Base-by-base conservation (phyloP, 2,888 invertebrate species). In the Cylloceria caligata region DNA sequence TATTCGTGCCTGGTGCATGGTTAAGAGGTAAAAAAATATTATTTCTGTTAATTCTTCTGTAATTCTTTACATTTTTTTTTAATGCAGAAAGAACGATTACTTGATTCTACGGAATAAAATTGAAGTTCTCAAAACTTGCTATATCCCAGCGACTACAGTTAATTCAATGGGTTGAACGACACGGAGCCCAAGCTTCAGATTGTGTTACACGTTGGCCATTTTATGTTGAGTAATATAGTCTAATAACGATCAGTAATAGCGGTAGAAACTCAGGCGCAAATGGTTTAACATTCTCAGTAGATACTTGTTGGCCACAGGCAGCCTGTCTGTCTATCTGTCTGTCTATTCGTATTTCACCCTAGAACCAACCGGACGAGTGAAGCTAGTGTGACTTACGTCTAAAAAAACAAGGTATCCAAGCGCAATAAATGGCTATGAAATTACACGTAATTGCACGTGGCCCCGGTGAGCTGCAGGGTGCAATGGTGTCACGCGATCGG, bases 401-500 rank as follows among this genome's bases (percentile, higher is more conserved):
- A 67, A 86, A 87, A n/a, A 87, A 85, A 83, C 86, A 83, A 86
- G 85, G 80, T 86, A 86, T 84, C 84, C 81, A 81, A 16, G 60
- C 72, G 76, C 83, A 87, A 86, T 88, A 88, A 89, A 89, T 86
- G 88, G 87, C 87, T 86, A 86, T 86, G 86, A 88, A 89, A 88
- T 88, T 87, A 87, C 86, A 82, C 83, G 85, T 88, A 86, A 89
- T 87, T 87, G 88, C 85, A 78, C 72, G 87, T 85, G 87, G 86
- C 86, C 84, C 80, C 72, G 78, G 75, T 75, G 79, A 75, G 75
- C 13, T 39, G 75, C 75, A 76, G 71, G 60, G 79, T 49, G 60
- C 49, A 73, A 24, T 62, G 82, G 83, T 89, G 90, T 91, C 91
- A 91, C 91, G 91, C 91, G 89, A 91, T 90, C 89, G 86, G 86